Evolutionary conservation across 2,797 vertebrate genomes (phyloP).

Genomic region (Acridotheres tristis): DNA sequence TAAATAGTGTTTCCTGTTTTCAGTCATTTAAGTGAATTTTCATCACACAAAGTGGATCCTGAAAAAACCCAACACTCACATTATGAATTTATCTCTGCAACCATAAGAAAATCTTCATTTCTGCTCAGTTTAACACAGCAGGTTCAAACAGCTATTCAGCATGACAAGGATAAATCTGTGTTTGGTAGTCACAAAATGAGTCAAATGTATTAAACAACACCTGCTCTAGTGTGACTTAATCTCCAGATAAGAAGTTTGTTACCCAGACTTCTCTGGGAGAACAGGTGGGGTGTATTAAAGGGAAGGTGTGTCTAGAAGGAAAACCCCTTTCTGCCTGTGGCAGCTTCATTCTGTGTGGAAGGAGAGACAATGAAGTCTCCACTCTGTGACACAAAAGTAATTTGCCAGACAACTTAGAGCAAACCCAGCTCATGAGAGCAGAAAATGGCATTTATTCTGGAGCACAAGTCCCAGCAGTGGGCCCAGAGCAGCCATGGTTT

Average conservation of each 20-base stretch:
- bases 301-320: not conserved
- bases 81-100: not conserved
- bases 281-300: not conserved
- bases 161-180: not conserved
- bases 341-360: not conserved
- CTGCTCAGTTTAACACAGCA: not conserved
- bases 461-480: not conserved
- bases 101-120: not conserved
- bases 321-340: not conserved
- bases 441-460: not conserved
- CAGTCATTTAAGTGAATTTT: not conserved
- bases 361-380: accelerated
- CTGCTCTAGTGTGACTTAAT: conserved; percentile 32
- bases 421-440: not conserved
- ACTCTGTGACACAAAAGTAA: accelerated
- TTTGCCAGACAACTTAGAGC: not conserved
- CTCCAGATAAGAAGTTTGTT: not conserved
- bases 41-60: not conserved
- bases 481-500: not conserved
- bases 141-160: not conserved
- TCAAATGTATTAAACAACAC: not conserved
- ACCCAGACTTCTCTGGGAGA: not conserved
- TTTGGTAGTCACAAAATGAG: conserved; percentile 1
- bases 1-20: not conserved
- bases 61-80: not conserved